Conservation (phyloP, 2,113 vertebrate genomes). For the Megaceryle maxima region DNA sequence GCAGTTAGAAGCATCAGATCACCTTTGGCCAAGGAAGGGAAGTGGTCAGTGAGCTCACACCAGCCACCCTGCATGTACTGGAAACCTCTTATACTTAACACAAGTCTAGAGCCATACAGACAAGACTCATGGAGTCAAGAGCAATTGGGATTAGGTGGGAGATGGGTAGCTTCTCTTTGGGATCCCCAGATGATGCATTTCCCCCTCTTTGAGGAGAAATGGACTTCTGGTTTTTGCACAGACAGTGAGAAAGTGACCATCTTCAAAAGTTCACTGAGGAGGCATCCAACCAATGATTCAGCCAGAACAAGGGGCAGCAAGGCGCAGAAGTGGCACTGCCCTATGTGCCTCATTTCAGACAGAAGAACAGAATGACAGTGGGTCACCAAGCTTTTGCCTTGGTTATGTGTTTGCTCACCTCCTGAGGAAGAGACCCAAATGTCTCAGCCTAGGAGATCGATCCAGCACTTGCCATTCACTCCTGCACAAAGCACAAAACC, state of each 20-base stretch:
- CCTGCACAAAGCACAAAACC: neutral
- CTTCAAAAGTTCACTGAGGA: neutral
- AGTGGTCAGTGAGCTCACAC: neutral
- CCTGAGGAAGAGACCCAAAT: neutral
- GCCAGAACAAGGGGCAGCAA: neutral
- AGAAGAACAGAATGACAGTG: neutral
- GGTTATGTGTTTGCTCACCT: neutral
- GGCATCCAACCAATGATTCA: neutral
- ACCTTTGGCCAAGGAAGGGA: neutral
- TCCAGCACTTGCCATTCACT: neutral
- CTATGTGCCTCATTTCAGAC: neutral
- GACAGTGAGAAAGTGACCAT: neutral
- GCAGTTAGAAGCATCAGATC: neutral
- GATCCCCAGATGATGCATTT: neutral
- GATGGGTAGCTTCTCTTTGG: neutral
- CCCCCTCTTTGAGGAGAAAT: neutral
- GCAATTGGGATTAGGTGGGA: neutral
- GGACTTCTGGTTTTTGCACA: neutral
- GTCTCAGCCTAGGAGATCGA: neutral
- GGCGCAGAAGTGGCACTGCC: neutral
- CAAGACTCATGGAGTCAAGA: neutral
- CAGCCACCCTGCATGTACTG: neutral
- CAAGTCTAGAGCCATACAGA: neutral
- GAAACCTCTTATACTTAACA: neutral
- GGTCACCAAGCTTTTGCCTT: neutral